phyloP scores from a whole-genome alignment of 2,888 invertebrate genomes.

The Drosophila helvetica region DNA sequence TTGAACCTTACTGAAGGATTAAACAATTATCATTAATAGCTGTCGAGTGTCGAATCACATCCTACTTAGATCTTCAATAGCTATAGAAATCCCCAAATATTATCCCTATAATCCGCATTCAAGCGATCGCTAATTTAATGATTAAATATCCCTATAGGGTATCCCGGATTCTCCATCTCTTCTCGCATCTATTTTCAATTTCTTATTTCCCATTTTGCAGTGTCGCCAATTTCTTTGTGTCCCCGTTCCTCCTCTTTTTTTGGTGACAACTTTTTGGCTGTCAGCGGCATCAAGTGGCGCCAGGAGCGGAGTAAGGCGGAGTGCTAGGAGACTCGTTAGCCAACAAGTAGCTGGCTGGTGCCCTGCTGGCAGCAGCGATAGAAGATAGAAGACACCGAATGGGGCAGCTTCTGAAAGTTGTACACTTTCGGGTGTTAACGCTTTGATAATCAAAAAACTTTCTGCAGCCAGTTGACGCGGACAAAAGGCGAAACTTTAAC shows the following conservation, averaged over 20 bases:
- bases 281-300: slow-evolving; percentile 60
- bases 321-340: slow-evolving; percentile 59
- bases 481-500: slow-evolving; percentile 74
- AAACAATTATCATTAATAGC: background rate
- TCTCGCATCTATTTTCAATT: slow-evolving; percentile 16
- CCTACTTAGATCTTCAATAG: background rate
- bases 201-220: slow-evolving; percentile 55
- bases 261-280: slow-evolving; percentile 65
- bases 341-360: slow-evolving; percentile 64
- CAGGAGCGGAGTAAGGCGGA: slow-evolving; percentile 34
- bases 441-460: slow-evolving; percentile 79
- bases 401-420: slow-evolving; percentile 60
- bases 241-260: slow-evolving; percentile 25
- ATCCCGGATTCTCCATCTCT: slow-evolving; percentile 29
- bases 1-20: background rate
- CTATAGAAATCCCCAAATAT: too few species aligned
- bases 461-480: slow-evolving; percentile 69
- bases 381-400: slow-evolving; percentile 37
- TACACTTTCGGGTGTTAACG: slow-evolving; percentile 76
- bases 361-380: slow-evolving; percentile 29
- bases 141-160: slow-evolving; percentile 25
- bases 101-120: too few species aligned
- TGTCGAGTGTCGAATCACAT: background rate
- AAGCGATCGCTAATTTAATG: too few species aligned
- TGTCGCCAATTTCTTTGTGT: slow-evolving; percentile 63